phyloP scores from a whole-genome alignment of 2,113 vertebrate species.

The Ibidorhyncha struthersii region DNA sequence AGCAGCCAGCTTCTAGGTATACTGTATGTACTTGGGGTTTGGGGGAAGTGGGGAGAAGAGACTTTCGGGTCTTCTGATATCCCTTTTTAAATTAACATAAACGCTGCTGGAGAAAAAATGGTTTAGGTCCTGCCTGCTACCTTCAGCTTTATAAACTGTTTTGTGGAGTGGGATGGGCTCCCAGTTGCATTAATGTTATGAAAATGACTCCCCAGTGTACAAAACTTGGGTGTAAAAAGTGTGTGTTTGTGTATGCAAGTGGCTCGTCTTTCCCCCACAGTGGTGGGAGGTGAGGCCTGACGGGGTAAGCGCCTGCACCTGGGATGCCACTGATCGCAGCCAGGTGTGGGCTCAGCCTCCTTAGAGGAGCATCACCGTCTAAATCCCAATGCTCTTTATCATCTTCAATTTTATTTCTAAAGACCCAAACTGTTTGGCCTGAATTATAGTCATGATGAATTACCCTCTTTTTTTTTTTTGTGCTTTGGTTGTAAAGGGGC shows the following conservation, averaged over 20 bases:
- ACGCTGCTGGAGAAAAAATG: not conserved
- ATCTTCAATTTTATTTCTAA: not conserved
- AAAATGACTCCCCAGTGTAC: not conserved
- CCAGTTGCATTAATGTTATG: not conserved
- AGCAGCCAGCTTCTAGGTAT: not conserved
- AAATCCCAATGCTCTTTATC: not conserved
- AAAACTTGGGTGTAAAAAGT: not conserved
- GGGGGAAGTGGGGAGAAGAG: not conserved
- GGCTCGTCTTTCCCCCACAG: fast-evolving
- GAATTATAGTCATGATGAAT: not conserved
- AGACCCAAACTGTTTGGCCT: not conserved
- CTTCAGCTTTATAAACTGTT: not conserved
- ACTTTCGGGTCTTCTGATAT: not conserved
- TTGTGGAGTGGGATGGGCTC: not conserved
- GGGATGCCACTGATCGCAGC: not conserved
- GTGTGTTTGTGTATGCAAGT: not conserved
- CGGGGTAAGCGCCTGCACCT: not conserved
- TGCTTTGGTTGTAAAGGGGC: not conserved
- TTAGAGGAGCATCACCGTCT: not conserved
- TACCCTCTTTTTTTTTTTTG: not conserved
- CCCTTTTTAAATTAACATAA: not conserved
- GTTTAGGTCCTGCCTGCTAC: not conserved
- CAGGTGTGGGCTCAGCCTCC: not conserved
- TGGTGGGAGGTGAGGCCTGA: not conserved
- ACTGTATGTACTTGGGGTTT: not conserved